Evolutionary conservation across 2,113 vertebrate genomes (phyloP).

Genomic region (Gallinago jamesoni): DNA sequence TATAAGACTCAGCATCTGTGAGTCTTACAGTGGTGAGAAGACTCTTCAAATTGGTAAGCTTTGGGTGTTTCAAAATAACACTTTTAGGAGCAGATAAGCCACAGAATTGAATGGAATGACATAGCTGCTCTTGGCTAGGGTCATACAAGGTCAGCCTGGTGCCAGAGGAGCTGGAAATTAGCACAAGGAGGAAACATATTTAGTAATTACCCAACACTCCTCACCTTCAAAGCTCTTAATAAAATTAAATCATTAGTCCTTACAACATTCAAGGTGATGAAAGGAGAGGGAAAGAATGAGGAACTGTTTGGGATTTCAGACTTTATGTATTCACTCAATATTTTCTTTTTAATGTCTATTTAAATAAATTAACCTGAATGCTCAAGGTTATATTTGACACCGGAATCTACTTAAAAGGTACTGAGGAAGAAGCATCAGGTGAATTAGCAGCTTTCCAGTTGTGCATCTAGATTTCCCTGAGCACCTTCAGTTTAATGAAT

Average conservation of each 20-base stretch:
- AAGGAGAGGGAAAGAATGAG: constrained; percentile 44
- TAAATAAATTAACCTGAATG: constrained; percentile 47
- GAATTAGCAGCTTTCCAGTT: neutral
- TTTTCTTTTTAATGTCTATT: constrained; percentile 30
- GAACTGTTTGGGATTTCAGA: constrained; percentile 25
- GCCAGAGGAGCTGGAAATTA: constrained; percentile 31
- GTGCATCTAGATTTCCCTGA: neutral
- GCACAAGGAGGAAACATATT: constrained; percentile 15
- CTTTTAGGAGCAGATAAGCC: constrained; percentile 1
- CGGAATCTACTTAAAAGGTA: neutral
- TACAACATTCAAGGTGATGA: constrained; percentile 33
- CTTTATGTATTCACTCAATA: constrained; percentile 4
- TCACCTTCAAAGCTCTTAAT: constrained; percentile 46
- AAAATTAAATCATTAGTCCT: constrained; percentile 59
- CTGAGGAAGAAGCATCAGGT: neutral
- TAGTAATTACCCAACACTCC: constrained; percentile 24
- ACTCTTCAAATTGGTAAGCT: neutral
- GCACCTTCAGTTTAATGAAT: neutral
- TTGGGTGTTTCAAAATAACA: neutral
- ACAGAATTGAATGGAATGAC: neutral
- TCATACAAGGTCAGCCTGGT: constrained; percentile 8
- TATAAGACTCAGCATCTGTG: neutral
- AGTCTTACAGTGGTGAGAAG: neutral
- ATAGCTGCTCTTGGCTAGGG: neutral
- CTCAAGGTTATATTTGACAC: constrained; percentile 33